phyloP scores from a whole-genome alignment of 2,888 invertebrate genomes.

The Xanthia icteritia region DNA sequence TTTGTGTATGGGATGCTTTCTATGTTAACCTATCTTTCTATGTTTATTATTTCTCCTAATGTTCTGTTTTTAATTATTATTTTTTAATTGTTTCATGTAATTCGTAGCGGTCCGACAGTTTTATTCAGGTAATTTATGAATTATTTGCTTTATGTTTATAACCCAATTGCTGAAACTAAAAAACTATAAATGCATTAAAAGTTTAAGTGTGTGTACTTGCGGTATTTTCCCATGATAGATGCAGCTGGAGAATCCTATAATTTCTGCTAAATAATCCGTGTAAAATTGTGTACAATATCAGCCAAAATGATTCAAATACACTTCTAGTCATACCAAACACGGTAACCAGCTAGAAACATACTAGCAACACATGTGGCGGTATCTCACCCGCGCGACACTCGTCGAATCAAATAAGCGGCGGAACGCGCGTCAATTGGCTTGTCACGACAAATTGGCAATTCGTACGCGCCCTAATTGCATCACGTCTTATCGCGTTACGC shows the following conservation, averaged over 20 bases:
- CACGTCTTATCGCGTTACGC: constrained; percentile 66
- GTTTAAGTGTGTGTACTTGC: background rate
- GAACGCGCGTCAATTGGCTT: constrained; percentile 73
- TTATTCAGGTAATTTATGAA: constrained; percentile 85
- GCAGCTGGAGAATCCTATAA: constrained; percentile 1
- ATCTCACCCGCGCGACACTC: constrained; percentile 33
- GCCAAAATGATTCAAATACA: background rate
- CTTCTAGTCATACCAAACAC: background rate
- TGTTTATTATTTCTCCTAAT: constrained; percentile 61
- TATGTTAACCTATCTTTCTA: constrained; percentile 10
- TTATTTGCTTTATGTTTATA: constrained; percentile 32
- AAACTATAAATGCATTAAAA: background rate
- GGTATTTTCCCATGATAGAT: background rate
- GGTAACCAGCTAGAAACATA: constrained; percentile 15
- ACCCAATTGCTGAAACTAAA: constrained; percentile 12
- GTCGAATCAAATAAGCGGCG: constrained; percentile 68
- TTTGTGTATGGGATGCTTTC: background rate
- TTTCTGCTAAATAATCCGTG: background rate
- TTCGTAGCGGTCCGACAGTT: constrained; percentile 87
- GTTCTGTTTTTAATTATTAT: constrained; percentile 73
- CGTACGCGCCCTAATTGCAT: constrained; percentile 74
- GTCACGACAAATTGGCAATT: constrained; percentile 81
- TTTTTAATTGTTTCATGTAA: constrained; percentile 89
- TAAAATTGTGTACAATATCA: constrained; percentile 1
- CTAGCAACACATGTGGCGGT: background rate